These are phyloP conservation scores for Neodiprion virginianus DNA, from an alignment of 1,140 invertebrate genomes.

Conservation along the genomic window DNA sequence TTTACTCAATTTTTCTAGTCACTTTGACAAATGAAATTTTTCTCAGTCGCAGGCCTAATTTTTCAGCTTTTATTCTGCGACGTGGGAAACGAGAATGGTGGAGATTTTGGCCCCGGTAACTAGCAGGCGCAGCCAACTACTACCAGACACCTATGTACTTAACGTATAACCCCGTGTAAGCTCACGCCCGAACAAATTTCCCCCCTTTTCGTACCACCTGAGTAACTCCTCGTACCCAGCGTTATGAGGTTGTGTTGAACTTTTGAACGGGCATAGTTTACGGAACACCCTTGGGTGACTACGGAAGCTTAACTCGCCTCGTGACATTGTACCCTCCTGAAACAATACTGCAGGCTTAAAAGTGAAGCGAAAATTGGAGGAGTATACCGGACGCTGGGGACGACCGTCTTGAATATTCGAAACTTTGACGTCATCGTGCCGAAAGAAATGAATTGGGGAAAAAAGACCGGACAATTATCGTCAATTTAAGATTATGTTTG, in stretches of 20 bases:
- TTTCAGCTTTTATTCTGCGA: too few relatives aligned
- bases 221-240: background rate
- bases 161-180: background rate
- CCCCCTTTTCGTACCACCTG: background rate
- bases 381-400: too few relatives aligned
- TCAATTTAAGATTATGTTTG: too few relatives aligned
- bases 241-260: constrained; percentile 5
- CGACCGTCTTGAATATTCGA: too few relatives aligned
- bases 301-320: background rate
- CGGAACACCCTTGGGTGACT: background rate
- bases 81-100: background rate
- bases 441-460: too few relatives aligned
- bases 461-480: too few relatives aligned
- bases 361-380: too few relatives aligned
- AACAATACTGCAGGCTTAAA: too few relatives aligned
- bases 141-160: background rate
- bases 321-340: background rate
- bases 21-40: too few relatives aligned
- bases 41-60: too few relatives aligned
- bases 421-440: too few relatives aligned
- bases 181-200: background rate
- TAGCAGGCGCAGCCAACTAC: background rate
- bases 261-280: background rate
- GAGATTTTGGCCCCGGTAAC: background rate
- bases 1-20: too few relatives aligned